Conservation (phyloP, 1,140 invertebrate species). For the Elymnias hypermnestra region DNA sequence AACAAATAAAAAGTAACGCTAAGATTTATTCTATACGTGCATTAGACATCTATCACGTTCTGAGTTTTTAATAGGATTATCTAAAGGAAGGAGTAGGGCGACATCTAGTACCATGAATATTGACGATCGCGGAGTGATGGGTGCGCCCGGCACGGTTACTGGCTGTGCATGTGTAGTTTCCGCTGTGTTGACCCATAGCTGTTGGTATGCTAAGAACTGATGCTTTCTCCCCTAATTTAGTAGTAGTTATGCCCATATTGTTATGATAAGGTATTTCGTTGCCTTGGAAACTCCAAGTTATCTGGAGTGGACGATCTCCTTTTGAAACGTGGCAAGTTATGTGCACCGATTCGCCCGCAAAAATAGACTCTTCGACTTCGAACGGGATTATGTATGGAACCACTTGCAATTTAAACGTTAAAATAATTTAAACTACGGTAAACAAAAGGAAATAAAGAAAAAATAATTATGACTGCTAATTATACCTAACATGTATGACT, state of each 20-base stretch:
- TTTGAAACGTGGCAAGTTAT: slow-evolving; percentile 82
- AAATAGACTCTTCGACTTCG: slow-evolving; percentile 81
- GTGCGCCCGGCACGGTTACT: slow-evolving; percentile 84
- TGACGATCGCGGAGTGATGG: slow-evolving; percentile 81
- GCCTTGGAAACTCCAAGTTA: slow-evolving; percentile 77
- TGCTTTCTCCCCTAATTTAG: slow-evolving; percentile 85
- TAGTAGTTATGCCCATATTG: slow-evolving; percentile 81
- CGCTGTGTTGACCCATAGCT: slow-evolving; percentile 82
- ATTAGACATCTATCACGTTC: slow-evolving; percentile 45
- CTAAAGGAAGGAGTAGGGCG: slow-evolving; percentile 33
- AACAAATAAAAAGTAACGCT: slow-evolving; percentile 49
- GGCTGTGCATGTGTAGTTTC: slow-evolving; percentile 87
- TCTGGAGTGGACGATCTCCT: slow-evolving; percentile 83
- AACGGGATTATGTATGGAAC: slow-evolving; percentile 82
- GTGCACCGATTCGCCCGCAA: slow-evolving; percentile 83
- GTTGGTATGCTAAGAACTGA: slow-evolving; percentile 86
- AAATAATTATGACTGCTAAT: slow-evolving; percentile 8
- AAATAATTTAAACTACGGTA: slow-evolving; percentile 24
- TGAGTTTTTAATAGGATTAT: slow-evolving; percentile 16
- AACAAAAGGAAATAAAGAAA: slow-evolving; percentile 23
- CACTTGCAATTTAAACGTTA: slow-evolving; percentile 52
- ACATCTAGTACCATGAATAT: slow-evolving; percentile 84
- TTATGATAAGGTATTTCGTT: slow-evolving; percentile 78
- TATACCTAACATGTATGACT: slow-evolving; percentile 9
- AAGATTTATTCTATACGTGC: slow-evolving; percentile 73